A percentile compares a stretch with the other conserved stretches of the same genome.
phyloP scores from a whole-genome alignment of 2,888 invertebrate species.

The Lasioglossum oenotherae region DNA sequence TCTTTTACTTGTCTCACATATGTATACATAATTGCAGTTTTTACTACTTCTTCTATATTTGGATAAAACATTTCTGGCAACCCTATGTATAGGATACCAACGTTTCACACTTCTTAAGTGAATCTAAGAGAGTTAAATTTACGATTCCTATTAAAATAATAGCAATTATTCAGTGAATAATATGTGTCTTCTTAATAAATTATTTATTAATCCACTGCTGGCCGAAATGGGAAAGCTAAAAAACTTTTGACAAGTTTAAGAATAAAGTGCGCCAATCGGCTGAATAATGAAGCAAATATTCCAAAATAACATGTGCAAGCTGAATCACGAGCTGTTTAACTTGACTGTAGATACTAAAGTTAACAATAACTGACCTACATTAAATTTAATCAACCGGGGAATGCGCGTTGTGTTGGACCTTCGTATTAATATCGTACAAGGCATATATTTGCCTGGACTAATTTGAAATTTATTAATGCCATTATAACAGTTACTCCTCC shows the following conservation, averaged over 20 bases:
- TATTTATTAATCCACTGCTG: background rate
- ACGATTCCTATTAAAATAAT: no score
- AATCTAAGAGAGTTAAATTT: no score
- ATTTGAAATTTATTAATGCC: background rate
- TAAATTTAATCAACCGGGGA: background rate
- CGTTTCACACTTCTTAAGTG: no score
- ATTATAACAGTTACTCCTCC: background rate
- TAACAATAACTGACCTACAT: conserved; percentile 6
- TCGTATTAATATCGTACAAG: background rate
- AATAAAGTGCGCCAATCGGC: background rate
- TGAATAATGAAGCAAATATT: background rate
- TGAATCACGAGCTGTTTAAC: background rate
- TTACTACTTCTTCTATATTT: no score
- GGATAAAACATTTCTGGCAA: no score
- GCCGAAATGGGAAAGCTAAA: background rate
- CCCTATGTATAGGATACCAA: no score
- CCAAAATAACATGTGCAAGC: background rate
- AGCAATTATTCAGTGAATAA: no score
- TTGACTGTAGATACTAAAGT: background rate
- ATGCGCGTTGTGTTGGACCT: background rate
- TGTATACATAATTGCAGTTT: no score
- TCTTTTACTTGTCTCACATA: no score
- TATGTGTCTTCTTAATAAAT: no score
- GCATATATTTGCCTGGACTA: background rate
- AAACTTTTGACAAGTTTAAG: background rate